Evolutionary conservation across 2,888 invertebrate genomes (phyloP), one percentile per base, ranked within the genome.

Genomic region (Bibio marci): DNA sequence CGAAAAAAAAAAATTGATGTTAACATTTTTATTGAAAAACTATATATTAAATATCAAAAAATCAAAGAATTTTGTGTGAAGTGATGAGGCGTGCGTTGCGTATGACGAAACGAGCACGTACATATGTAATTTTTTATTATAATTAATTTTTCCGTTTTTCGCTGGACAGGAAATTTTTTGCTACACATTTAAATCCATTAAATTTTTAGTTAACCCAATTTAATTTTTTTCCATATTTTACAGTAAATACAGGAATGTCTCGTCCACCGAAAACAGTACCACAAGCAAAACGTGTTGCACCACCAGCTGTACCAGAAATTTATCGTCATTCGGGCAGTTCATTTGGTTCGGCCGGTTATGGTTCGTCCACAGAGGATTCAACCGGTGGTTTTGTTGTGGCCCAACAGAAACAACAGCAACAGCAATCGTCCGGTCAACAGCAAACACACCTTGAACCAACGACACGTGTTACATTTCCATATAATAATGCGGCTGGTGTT

Each of bases 231-330:
- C 22, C 8, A 6, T 22, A 6, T 22, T 22, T 22, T 53, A 52
- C 52, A 57, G 53, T 72, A 71, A 39, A 72, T 82, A 82, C 81
- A 71, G 85, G 82, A 71, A 86, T 86, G 60, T 83, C 86, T 80
- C 81, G 86, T 68, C 78, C 82, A 54, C 75, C 74, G 56, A 78
- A 78, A 68, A 71, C 76, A 64, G 76, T 79, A 62, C 76, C 80
- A 60, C 85, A 85, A 66, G 83, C 80, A 56, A 88, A 88, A 66
- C 85, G 86, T 66, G 87, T 88, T 57, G 80, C 87, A 51, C 88
- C 88, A 52, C 86, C 86, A 33, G 82, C 85, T 39, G 80, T 86
- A 48, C 85, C 86, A 36, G 78, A 80, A 59, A 75, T 78, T 47
- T 75, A 80, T 63, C 74, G 85, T 43, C 81, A 81, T 62, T 80